Base-by-base conservation (phyloP, 2,113 vertebrate species). In the Scortum barcoo region DNA sequence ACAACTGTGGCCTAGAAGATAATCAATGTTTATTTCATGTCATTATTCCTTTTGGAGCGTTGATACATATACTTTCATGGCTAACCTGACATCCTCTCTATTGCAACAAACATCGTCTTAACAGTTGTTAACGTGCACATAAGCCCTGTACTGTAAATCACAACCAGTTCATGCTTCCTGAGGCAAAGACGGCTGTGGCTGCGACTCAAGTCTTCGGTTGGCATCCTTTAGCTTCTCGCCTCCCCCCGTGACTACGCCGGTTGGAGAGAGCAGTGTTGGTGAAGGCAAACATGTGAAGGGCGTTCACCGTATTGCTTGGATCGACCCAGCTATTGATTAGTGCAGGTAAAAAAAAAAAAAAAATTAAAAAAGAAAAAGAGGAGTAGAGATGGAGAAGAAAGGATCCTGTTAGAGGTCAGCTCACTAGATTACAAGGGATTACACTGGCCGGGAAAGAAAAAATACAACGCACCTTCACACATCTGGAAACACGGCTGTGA, bases 121-220 rank as follows among this genome's bases (percentile, higher is more conserved):
- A 80, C 94, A 81, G 92, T 93, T 85, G 93, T 75, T 76, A 68
- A 88, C 92, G 94, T 96, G 96, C 95, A 95, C 88, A 86, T 91
- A 70, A 79, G 86, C 90, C 88, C 81, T 86, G 92, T 92, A 91
- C 93, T 89, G 89, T 88, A 93, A 93, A 91, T 88, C 94, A 93
- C 94, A 95, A 94, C 94, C 80, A 90, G 93, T 93, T 95, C 95
- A 95, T 93, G 94, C 96, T 94, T 95, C 93, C 94, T 84, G 83
- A 87, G 85, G 85, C 63, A 63, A 72, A 86, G 74, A 72, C 26
- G 4, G 61, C 44, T 61, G 75, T 46, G 71, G 69, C 72, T 75
- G 74, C 38, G 69, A 78, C 69, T 84, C 19, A 42, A 68, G 53
- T 85, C 62, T 76, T 78, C 62, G 7, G 57, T 36, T 63, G 78